Evolutionary conservation across 2,113 vertebrate genomes (phyloP).

Genomic region (Anoura caudifer): DNA sequence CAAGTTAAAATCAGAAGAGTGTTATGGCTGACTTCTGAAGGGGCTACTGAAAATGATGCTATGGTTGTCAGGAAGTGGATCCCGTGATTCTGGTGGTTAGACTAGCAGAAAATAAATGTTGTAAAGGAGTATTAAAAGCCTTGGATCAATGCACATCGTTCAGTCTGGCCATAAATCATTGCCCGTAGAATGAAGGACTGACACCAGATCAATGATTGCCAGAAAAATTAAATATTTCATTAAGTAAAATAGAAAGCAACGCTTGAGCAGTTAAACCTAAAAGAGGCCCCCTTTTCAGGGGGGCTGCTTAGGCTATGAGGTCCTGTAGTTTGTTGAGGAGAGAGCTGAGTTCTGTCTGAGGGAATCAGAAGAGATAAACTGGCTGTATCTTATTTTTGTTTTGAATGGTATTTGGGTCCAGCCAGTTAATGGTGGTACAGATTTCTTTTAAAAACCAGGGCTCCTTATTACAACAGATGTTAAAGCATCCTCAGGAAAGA

Average conservation of each 20-base stretch:
- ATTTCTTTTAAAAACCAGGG: background rate
- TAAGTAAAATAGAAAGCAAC: slow-evolving; percentile 43
- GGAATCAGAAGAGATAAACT: background rate
- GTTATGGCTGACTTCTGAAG: background rate
- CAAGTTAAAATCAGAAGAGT: background rate
- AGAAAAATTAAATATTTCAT: slow-evolving; percentile 58
- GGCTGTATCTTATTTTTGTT: background rate
- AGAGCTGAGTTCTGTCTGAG: background rate
- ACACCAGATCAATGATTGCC: slow-evolving; percentile 55
- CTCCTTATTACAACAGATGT: background rate
- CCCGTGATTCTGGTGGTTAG: background rate
- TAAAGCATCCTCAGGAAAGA: background rate
- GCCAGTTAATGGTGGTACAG: background rate
- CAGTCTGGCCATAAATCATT: slow-evolving; percentile 42
- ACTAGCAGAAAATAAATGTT: background rate
- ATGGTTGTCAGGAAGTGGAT: background rate
- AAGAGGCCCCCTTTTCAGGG: background rate
- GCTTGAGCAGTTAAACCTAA: background rate
- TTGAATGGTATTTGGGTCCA: background rate
- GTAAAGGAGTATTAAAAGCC: slow-evolving; percentile 28
- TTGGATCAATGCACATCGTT: slow-evolving; percentile 35
- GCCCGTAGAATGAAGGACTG: slow-evolving; percentile 17
- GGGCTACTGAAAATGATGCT: background rate
- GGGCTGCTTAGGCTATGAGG: background rate
- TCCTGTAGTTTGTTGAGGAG: background rate